Evolutionary conservation across 1,140 invertebrate species (phyloP).

Genomic region (Macrotrachela quadricornifera): DNA sequence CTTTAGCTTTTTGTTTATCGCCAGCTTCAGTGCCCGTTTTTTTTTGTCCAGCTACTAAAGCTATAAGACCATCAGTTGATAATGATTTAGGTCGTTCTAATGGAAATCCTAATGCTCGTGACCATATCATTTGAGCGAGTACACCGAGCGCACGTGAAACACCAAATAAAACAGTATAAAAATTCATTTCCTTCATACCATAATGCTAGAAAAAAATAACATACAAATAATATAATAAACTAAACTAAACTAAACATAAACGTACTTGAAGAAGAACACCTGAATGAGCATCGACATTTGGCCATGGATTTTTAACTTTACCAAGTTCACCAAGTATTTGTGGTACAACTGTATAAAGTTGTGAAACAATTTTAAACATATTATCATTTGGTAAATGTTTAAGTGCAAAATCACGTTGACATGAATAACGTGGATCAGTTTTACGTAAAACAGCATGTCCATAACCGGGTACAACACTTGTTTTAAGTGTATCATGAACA

Average conservation of each 20-base stretch:
- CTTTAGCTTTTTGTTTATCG: too few relatives aligned
- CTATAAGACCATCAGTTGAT: conserved; percentile 62
- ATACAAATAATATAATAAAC: too few relatives aligned
- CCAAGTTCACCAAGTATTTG: conserved; percentile 73
- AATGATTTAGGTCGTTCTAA: conserved; percentile 88
- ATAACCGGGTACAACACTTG: conserved; percentile 83
- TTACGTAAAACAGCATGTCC: conserved; percentile 86
- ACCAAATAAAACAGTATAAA: conserved; percentile 90
- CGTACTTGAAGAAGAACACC: conserved; percentile 61
- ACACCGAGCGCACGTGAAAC: conserved; percentile 79
- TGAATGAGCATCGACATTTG: conserved; percentile 91
- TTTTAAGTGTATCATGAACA: conserved; percentile 79
- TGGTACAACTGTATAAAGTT: conserved; percentile 71
- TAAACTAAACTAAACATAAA: too few relatives aligned
- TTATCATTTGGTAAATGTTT: conserved; percentile 79
- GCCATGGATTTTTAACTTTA: conserved; percentile 96
- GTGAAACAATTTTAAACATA: conserved; percentile 68
- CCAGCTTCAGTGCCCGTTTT: too few relatives aligned
- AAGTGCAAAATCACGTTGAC: conserved; percentile 77
- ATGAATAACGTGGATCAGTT: conserved; percentile 80
- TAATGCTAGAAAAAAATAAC: conserved; percentile 50
- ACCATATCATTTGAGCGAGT: conserved; percentile 73
- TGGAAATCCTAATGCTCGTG: conserved; percentile 71
- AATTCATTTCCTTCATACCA: conserved; percentile 90
- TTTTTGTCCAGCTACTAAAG: conserved; percentile 16